A percentile compares a stretch with the other conserved stretches of the same genome.
phyloP scores from a whole-genome alignment of 2,888 invertebrate species.

The Nasonovia ribisnigri region DNA sequence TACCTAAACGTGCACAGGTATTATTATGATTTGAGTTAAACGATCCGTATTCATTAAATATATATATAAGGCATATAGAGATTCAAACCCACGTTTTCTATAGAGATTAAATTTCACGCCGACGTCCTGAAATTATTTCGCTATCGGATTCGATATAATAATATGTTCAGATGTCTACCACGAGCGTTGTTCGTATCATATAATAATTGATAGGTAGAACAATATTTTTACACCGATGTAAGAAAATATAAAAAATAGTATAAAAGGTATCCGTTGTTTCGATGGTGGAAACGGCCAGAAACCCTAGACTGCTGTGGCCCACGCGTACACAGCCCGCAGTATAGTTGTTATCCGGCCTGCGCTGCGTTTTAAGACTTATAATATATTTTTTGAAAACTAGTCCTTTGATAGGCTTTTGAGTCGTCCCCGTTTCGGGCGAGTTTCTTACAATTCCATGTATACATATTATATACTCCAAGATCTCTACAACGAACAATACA shows the following conservation, averaged over 20 bases:
- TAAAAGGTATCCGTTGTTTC: not conserved
- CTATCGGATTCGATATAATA: not conserved
- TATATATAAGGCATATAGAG: not conserved
- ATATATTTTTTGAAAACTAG: not conserved
- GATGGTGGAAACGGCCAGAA: not conserved
- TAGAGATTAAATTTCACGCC: slow-evolving; percentile 9
- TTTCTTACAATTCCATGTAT: not conserved
- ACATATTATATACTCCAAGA: rapidly evolving
- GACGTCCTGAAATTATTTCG: slow-evolving; percentile 13
- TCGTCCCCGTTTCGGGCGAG: not conserved
- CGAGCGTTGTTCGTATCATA: not conserved
- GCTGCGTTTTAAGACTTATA: not conserved
- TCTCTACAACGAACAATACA: not conserved
- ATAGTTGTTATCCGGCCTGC: not conserved
- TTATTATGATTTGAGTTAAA: slow-evolving; percentile 3
- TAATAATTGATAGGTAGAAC: not conserved
- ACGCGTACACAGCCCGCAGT: not conserved
- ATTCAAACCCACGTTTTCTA: slow-evolving; percentile 3
- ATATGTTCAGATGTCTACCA: not conserved
- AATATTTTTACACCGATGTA: not conserved
- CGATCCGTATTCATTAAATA: not conserved
- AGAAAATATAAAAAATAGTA: not conserved
- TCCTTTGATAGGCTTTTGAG: not conserved
- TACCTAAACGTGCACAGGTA: not conserved
- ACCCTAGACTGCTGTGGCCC: not conserved